phyloP scores from a whole-genome alignment of 2,113 vertebrate species.

The Canis aureus region DNA sequence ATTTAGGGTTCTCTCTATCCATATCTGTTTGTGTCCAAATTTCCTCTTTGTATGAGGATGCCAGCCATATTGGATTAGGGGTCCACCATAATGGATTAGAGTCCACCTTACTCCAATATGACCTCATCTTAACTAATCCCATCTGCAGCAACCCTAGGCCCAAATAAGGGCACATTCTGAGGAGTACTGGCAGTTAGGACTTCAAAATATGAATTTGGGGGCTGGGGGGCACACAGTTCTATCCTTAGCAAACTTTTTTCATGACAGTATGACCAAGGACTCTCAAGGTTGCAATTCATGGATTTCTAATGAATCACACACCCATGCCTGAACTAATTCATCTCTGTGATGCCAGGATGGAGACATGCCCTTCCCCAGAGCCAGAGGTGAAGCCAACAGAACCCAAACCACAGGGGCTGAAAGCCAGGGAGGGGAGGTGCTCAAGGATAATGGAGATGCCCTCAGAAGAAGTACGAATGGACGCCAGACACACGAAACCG shows the following conservation, averaged over 20 bases:
- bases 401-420: not conserved
- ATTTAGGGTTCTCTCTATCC: not conserved
- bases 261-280: not conserved
- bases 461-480: not conserved
- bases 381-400: not conserved
- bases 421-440: too few species aligned
- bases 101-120: not conserved
- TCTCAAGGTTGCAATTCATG: not conserved
- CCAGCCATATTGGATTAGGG: not conserved
- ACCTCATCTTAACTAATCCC: not conserved
- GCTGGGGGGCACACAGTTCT: not conserved
- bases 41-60: not conserved
- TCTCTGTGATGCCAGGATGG: too few species aligned
- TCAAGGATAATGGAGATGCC: not conserved
- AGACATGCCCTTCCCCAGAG: not conserved
- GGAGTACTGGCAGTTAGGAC: not conserved
- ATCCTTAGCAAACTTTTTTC: not conserved
- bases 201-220: not conserved
- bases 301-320: not conserved
- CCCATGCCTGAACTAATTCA: not conserved
- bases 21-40: not conserved
- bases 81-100: not conserved
- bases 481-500: accelerated
- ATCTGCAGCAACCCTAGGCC: not conserved
- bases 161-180: not conserved